Evolutionary conservation across 2,888 invertebrate species (phyloP), one percentile per base, ranked within the genome.

Genomic region (Pollenia labialis): DNA sequence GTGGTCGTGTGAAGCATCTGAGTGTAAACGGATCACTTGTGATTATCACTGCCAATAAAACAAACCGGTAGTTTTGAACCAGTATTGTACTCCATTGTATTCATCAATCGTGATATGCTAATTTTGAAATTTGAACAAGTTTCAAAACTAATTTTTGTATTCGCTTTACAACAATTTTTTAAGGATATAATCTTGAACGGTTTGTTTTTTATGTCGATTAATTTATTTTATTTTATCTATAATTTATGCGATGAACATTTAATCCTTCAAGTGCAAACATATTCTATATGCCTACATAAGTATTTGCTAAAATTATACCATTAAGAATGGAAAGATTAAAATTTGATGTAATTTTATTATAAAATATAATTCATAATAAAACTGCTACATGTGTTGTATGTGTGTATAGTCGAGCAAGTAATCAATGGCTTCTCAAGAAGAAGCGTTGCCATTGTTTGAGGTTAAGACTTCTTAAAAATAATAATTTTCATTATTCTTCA

Each of bases 1-100:
- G 87, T 84, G 87, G 87, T 87, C 84, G 76, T 84, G 87, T 69
- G 81, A 84, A 84, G 84, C 52, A 81, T 42, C 23, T 85, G 74
- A 74, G 60, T 80, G 68, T 69, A 75, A 69, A 69, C 79, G 40
- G 74, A 84, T 79, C 84, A 74, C 79, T 84, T 54, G 79, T 69
- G 79, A 75, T 74, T 85, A 85, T 85, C 79, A 48, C 68, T 60
- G 79, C 68, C 42, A 68, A 80, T 80, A 69, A 85, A 80, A n/a
- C 54, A 62, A 79, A 80, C 74, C 79, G 84, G 74, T 75, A 75
- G 79, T 80, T 68, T 62, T 62, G 79, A 42, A 60, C 60, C 60
- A 79, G 68, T 68, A 68, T 79, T 74, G 60, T 68, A 18, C 32
- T 16, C 66, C 46, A 44, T 54, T 66, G 50, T 44, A 68, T 72